Evolutionary conservation across 92 coral and sea anemone genomes (phyloP).

Genomic region (Palythoa grandis): DNA sequence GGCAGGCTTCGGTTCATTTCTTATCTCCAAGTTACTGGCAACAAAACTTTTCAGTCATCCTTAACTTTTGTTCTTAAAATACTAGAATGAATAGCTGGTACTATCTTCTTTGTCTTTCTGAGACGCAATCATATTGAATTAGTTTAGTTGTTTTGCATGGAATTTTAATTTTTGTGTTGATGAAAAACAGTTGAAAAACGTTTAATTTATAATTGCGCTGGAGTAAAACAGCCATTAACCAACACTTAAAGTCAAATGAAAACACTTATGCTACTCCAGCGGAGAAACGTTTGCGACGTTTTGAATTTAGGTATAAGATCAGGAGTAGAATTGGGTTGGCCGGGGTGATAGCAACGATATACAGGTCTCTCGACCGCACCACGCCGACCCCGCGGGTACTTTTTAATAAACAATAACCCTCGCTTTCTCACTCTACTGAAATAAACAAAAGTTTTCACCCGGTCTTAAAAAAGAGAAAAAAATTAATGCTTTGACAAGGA

Average conservation of each 20-base stretch:
- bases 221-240: neutral
- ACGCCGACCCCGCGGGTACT: constrained; percentile 45
- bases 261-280: neutral
- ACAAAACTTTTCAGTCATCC: neutral
- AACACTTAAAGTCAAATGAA: constrained; percentile 1
- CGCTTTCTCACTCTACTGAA: constrained; percentile 2
- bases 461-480: neutral
- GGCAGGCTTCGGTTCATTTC: neutral
- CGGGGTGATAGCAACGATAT: neutral
- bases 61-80: constrained; percentile 41
- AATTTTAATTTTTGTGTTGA: constrained; percentile 21
- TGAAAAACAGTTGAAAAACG: constrained; percentile 18
- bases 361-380: constrained; percentile 8
- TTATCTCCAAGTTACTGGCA: neutral
- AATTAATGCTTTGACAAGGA: neutral
- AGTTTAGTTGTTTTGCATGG: constrained; percentile 39
- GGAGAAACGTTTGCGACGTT: neutral
- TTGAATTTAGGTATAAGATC: neutral
- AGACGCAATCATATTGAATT: constrained; percentile 42
- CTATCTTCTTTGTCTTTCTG: constrained; percentile 23
- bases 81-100: constrained; percentile 45
- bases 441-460: constrained; percentile 14
- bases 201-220: neutral
- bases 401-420: constrained; percentile 10
- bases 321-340: neutral